Conservation (phyloP, 2,113 vertebrate species). For the Castor canadensis region DNA sequence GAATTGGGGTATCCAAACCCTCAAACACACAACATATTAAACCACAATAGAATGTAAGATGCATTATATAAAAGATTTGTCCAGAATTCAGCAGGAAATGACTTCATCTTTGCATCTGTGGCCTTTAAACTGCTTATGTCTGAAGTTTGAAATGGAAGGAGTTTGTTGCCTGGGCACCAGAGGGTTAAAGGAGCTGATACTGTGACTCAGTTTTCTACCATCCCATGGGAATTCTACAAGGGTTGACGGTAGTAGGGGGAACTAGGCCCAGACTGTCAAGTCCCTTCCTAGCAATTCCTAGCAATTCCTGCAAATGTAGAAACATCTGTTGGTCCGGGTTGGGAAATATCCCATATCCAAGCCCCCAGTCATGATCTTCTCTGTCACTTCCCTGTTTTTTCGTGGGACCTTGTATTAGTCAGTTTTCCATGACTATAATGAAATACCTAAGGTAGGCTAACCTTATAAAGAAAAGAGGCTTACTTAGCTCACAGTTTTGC, state of each 20-base stretch:
- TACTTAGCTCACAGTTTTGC: background rate
- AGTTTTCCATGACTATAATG: background rate
- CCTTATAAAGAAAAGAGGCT: background rate
- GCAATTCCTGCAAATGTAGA: background rate
- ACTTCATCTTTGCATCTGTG: background rate
- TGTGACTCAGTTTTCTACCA: background rate
- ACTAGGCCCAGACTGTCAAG: background rate
- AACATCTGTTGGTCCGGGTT: background rate
- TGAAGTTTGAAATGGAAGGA: background rate
- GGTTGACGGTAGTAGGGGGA: fast-evolving
- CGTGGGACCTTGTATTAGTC: background rate
- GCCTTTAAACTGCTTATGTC: background rate
- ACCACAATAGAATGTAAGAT: background rate
- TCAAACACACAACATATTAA: background rate
- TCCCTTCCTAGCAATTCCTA: background rate
- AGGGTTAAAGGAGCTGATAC: background rate
- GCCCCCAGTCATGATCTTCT: background rate
- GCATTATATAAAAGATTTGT: background rate
- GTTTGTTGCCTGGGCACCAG: background rate
- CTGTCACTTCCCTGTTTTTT: background rate
- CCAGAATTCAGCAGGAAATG: background rate
- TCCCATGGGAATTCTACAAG: background rate
- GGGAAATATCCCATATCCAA: background rate
- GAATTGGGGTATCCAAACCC: background rate
- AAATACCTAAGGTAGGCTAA: background rate